phyloP scores from a whole-genome alignment of 2,888 invertebrate genomes.

The Zaprionus lineosus region DNA sequence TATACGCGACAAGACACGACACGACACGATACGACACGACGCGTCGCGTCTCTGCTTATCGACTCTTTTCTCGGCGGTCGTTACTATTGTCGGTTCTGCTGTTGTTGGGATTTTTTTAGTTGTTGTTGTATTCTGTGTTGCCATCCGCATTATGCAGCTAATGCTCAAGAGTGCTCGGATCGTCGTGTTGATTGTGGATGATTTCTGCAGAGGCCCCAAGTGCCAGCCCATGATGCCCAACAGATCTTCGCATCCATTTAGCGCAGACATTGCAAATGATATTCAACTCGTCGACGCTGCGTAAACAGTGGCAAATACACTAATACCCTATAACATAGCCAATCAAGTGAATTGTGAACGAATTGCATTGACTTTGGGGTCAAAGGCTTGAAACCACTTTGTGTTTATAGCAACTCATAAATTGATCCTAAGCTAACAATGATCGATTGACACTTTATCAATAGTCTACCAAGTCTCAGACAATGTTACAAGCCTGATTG shows the following conservation, averaged over 20 bases:
- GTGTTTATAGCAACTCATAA: too few species aligned
- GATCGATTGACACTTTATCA: background rate
- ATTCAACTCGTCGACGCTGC: conserved; percentile 7
- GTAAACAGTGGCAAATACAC: conserved; percentile 9
- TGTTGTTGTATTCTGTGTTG: conserved; percentile 22
- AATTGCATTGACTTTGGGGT: too few species aligned
- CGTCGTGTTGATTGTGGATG: conserved; percentile 29
- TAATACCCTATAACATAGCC: conserved; percentile 38
- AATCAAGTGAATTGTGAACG: too few species aligned
- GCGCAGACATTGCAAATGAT: conserved; percentile 39
- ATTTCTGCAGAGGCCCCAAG: conserved; percentile 39
- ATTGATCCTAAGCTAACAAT: background rate
- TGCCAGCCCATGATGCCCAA: conserved; percentile 20
- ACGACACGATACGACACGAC: conserved; percentile 5
- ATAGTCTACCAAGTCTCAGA: too few species aligned
- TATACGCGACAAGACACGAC: conserved; percentile 64
- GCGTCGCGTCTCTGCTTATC: conserved; percentile 43
- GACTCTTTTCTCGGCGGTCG: conserved; percentile 4
- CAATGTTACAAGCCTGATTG: conserved; percentile 1
- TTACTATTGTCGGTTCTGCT: conserved; percentile 2
- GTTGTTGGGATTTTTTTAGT: conserved; percentile 7
- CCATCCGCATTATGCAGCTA: conserved; percentile 46
- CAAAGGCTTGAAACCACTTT: too few species aligned
- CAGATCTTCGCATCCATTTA: conserved; percentile 25
- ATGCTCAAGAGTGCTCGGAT: conserved; percentile 47